Evolutionary conservation across 2,797 vertebrate species (phyloP).

Genomic region (Columba guinea): DNA sequence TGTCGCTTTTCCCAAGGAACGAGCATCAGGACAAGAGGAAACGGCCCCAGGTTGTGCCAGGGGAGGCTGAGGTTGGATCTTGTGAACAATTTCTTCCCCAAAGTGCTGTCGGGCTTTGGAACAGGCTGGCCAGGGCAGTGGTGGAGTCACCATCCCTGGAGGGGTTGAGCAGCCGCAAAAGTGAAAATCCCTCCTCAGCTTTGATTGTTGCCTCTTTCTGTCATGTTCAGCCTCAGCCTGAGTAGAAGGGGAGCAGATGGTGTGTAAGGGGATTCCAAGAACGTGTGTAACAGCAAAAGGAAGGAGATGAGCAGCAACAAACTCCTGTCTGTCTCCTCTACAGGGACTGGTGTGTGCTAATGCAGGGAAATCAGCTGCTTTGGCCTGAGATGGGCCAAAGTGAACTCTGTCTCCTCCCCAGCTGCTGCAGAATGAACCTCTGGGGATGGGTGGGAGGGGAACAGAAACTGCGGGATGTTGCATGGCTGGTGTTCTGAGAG

Average conservation of each 20-base stretch:
- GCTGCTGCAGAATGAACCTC: neutral
- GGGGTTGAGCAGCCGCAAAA: neutral
- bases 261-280: neutral
- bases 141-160: too few relatives aligned
- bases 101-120: too few relatives aligned
- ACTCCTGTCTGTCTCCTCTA: neutral
- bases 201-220: neutral
- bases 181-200: neutral
- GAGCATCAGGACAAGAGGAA: too few relatives aligned
- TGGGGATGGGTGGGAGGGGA: neutral
- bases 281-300: neutral
- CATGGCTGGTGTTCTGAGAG: neutral
- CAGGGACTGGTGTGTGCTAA: neutral
- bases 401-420: neutral
- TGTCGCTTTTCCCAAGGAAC: too few relatives aligned
- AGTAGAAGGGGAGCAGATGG: too few relatives aligned
- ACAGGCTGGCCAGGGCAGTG: too few relatives aligned
- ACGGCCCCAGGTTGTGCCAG: too few relatives aligned
- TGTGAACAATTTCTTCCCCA: too few relatives aligned
- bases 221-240: neutral
- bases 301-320: neutral
- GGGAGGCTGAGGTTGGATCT: too few relatives aligned
- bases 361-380: neutral
- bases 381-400: neutral
- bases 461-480: neutral